Percentiles rank a stretch among this genome's conserved stretches.
phyloP scores from a whole-genome alignment of 1,140 invertebrate species.

The Hylyphantes graminicola region DNA sequence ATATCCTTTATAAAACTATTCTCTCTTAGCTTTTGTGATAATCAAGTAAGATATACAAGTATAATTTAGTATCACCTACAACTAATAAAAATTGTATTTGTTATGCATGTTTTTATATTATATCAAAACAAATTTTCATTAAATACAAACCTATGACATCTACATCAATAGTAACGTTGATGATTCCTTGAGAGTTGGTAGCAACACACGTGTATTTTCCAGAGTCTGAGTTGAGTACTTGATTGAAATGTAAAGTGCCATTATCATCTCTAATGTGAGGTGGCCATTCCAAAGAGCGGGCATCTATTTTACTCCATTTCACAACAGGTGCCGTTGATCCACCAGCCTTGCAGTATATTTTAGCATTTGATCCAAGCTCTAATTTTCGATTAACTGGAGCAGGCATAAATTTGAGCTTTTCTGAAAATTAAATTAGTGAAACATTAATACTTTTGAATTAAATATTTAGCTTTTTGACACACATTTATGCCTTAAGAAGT shows the following conservation, averaged over 20 bases:
- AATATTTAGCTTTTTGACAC: too few species aligned
- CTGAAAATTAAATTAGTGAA: conserved; percentile 64
- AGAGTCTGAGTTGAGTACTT: conserved; percentile 79
- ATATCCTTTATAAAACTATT: too few species aligned
- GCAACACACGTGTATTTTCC: conserved; percentile 77
- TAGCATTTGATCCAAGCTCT: conserved; percentile 81
- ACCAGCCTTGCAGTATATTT: conserved; percentile 85
- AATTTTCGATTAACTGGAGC: conserved; percentile 82
- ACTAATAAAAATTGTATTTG: too few species aligned
- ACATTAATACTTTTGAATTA: too few species aligned
- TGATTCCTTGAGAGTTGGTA: conserved; percentile 80
- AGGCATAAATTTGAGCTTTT: conserved; percentile 86
- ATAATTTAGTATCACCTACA: too few species aligned
- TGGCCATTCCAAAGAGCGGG: conserved; percentile 73
- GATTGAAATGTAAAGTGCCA: conserved; percentile 85
- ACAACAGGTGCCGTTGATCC: conserved; percentile 79
- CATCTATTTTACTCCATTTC: conserved; percentile 81
- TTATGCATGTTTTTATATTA: too few species aligned
- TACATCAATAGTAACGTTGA: conserved; percentile 85
- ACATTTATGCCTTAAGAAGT: too few species aligned
- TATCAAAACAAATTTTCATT: neutral
- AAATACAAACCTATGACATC: conserved; percentile 82
- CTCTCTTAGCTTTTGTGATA: too few species aligned
- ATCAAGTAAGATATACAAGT: too few species aligned
- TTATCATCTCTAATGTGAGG: conserved; percentile 82